These are phyloP conservation scores for Austrofundulus limnaeus DNA, from an alignment of 2,113 vertebrate species.

Conservation along the genomic window DNA sequence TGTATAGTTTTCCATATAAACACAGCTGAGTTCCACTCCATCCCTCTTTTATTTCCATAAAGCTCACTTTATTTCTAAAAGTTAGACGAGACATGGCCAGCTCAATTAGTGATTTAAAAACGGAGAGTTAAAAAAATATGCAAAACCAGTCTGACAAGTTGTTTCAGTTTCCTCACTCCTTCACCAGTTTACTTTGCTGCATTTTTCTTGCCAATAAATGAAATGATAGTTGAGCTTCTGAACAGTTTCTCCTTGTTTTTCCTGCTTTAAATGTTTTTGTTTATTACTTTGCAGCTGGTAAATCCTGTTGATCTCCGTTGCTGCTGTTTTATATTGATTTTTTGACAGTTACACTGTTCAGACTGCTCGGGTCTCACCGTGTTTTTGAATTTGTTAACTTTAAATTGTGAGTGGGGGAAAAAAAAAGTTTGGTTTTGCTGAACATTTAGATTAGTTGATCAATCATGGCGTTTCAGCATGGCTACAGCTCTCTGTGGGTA, in stretches of 20 bases:
- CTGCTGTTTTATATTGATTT: not conserved
- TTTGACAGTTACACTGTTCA: not conserved
- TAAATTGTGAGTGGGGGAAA: not conserved
- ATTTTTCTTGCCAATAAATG: not conserved
- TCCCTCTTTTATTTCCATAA: too few relatives aligned
- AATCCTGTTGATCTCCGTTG: not conserved
- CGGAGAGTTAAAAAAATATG: too few relatives aligned
- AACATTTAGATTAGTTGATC: not conserved
- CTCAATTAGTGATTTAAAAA: too few relatives aligned
- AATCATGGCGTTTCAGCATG: not conserved
- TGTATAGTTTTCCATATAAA: too few relatives aligned
- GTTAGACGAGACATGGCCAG: too few relatives aligned
- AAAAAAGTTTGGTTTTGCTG: not conserved
- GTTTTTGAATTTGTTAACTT: not conserved
- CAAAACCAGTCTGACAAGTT: too few relatives aligned
- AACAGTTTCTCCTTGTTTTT: not conserved
- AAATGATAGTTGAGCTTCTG: not conserved
- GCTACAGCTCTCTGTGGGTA: not conserved
- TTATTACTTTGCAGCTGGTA: not conserved
- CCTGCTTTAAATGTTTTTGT: not conserved
- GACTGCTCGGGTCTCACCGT: not conserved
- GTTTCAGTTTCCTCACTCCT: too few relatives aligned
- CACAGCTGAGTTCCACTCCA: too few relatives aligned
- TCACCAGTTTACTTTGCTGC: too few relatives aligned
- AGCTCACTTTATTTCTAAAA: too few relatives aligned